Conservation (phyloP, 2,797 vertebrate genomes). For the Enteromius trimaculatus region DNA sequence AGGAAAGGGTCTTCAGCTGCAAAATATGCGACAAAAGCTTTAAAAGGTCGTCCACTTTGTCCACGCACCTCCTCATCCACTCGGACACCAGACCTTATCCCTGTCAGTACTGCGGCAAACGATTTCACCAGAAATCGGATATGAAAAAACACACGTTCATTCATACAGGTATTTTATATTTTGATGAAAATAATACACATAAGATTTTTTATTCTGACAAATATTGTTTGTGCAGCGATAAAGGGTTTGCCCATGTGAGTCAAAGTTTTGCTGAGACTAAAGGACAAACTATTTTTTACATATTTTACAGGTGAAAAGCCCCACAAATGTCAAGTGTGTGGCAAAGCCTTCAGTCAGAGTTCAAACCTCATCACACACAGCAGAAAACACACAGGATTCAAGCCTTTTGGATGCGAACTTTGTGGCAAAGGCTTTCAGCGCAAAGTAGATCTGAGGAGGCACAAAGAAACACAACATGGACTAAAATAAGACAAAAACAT, state of each 20-base stretch:
- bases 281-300: background rate
- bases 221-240: background rate
- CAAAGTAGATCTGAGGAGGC: slow-evolving; percentile 95
- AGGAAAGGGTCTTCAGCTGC: slow-evolving; percentile 98
- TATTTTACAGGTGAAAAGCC: slow-evolving; percentile 91
- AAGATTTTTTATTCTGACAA: background rate
- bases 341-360: slow-evolving; percentile 98
- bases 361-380: slow-evolving; percentile 99
- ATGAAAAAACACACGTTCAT: slow-evolving; percentile 99
- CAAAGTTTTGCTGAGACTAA: background rate
- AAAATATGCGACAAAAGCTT: slow-evolving; percentile 99
- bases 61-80: slow-evolving; percentile 97
- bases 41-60: slow-evolving; percentile 95
- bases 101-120: slow-evolving; percentile 96
- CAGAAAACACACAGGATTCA: slow-evolving; percentile 97
- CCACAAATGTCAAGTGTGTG: slow-evolving; percentile 98
- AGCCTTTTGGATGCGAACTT: slow-evolving; percentile 94
- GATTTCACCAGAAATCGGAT: slow-evolving; percentile 99
- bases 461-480: slow-evolving; percentile 95
- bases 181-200: background rate
- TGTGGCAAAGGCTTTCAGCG: slow-evolving; percentile 97
- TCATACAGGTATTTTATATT: slow-evolving; percentile 84
- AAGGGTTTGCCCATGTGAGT: background rate
- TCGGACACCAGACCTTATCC: slow-evolving; percentile 97
- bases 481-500: slow-evolving; percentile 73